Base-by-base conservation (phyloP, 2,113 vertebrate species). In the Phasianus colchicus region DNA sequence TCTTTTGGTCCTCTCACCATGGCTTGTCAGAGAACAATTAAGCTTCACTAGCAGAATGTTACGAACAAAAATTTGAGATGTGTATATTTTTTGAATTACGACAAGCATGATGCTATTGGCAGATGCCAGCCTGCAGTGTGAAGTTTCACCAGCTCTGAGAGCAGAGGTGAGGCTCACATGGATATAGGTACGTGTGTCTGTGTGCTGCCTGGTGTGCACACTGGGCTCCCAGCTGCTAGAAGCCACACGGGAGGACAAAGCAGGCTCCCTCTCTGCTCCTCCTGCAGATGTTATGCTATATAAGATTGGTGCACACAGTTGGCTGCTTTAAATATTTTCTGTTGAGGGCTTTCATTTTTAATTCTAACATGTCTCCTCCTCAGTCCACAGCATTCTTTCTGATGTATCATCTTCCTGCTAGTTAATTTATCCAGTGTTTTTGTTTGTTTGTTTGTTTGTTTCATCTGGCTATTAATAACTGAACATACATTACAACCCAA, bases 161-260 rank as follows among this genome's bases (percentile, higher is more conserved):
- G 25, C 40, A 48, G 0, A 0, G 6, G 30, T 52, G 66, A 50
- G 66, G 50, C 69, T 54, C 1, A 1, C 43, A 21, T 12, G 30
- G 55, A 13, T 21, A 4, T 25, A 3, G 1, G 3, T 0, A 9
- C 15, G 17, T 57, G 30, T 57, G 55, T 70, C 65, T 18, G 15
- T 36, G 75, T 6, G 3, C 24, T 55, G 24, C 57, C 24, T 36
- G 14, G 16, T 1, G 0, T 9, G 34, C 3, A 0, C 9, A 1
- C 8, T 0, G 1, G 30, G 58, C 73, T 63, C 52, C 0, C 5
- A 24, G 52, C 18, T 2, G 3, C 4, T 29, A 47, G 43, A 18
- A 71, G 48, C 42, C 22, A 7, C 15, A 15, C 15, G 27, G 32
- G 32, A 15, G 32, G 18, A 36, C 17, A 18, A 60, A 36, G 15